These are phyloP conservation scores for Scaptomyza polygonia DNA, from an alignment of 2,888 invertebrate species.

Conservation along the genomic window DNA sequence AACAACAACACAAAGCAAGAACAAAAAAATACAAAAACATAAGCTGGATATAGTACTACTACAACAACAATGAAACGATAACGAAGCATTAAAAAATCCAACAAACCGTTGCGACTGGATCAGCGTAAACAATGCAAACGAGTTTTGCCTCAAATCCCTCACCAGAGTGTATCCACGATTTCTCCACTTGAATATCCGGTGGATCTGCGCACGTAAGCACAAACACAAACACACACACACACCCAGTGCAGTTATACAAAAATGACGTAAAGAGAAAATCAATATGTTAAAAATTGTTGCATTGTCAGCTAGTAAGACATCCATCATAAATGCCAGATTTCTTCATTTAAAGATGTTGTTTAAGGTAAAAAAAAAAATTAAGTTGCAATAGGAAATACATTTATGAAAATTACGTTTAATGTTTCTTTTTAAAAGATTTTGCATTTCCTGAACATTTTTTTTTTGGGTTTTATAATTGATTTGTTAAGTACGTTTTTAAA, in stretches of 20 bases:
- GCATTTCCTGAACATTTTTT: neutral
- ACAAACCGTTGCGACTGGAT: conserved; percentile 88
- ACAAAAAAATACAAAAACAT: neutral
- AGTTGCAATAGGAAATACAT: neutral
- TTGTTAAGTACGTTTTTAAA: no score
- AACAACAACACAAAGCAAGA: conserved; percentile 22
- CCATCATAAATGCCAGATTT: neutral
- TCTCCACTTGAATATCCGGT: conserved; percentile 89
- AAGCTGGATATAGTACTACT: conserved; percentile 20
- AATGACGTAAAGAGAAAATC: conserved; percentile 10
- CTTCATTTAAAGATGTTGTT: neutral
- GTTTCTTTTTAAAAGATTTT: no score
- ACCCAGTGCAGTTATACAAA: neutral
- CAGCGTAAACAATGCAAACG: conserved; percentile 88
- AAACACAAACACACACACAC: conserved; percentile 24
- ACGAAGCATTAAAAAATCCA: conserved; percentile 52
- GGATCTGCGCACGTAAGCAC: conserved; percentile 85
- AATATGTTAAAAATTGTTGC: conserved; percentile 35
- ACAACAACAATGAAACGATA: conserved; percentile 45
- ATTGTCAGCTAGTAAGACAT: conserved; percentile 22
- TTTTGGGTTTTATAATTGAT: neutral
- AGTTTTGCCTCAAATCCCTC: conserved; percentile 89
- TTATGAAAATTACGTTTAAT: neutral
- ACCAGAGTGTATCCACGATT: conserved; percentile 89
- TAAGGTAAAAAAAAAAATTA: neutral